Evolutionary conservation across 1,140 invertebrate genomes (phyloP).

Genomic region (Ctenoplectra terminalis): DNA sequence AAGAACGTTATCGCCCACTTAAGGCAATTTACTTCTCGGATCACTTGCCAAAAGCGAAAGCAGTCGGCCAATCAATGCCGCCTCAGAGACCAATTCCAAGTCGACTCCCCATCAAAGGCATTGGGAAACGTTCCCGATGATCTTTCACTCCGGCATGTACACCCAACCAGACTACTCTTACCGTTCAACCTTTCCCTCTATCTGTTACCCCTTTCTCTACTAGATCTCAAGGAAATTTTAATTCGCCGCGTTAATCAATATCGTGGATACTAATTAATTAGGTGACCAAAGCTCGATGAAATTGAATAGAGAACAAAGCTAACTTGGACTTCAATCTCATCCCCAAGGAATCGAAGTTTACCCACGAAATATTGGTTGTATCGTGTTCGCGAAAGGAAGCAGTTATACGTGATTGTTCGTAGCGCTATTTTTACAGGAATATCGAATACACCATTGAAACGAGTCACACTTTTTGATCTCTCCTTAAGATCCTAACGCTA

Average conservation of each 20-base stretch:
- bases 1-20: constrained; percentile 53
- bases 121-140: constrained; percentile 27
- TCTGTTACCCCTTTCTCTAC: not conserved
- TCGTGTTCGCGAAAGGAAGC: not conserved
- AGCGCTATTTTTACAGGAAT: not conserved
- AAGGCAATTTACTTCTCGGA: constrained; percentile 61
- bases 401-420: not conserved
- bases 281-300: no score
- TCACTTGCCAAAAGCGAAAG: constrained; percentile 60
- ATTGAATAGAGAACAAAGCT: not conserved
- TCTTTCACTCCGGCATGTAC: not conserved
- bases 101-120: constrained; percentile 20
- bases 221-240: not conserved
- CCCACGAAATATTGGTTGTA: not conserved
- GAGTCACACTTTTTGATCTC: constrained; percentile 35
- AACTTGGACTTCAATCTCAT: not conserved
- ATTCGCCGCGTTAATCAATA: no score
- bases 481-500: constrained; percentile 42
- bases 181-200: no score
- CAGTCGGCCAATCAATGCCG: constrained; percentile 21
- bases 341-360: not conserved
- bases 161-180: not conserved
- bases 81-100: constrained; percentile 20
- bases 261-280: no score
- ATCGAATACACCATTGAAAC: not conserved